These are phyloP conservation scores for Atrina japonica DNA, from an alignment of 2,888 invertebrate genomes.

Conservation along the genomic window DNA sequence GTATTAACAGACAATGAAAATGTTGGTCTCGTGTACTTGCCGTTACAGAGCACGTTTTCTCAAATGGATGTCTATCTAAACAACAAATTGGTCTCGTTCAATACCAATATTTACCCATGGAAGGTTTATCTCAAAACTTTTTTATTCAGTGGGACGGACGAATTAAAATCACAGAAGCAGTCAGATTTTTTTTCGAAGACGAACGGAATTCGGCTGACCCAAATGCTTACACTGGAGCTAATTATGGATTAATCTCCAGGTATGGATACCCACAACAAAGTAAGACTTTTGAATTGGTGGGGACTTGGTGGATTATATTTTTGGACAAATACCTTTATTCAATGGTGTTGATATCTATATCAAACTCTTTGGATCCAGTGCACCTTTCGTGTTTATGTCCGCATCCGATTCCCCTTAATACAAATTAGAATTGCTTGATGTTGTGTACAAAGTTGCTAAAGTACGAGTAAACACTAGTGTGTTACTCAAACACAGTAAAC, in stretches of 20 bases:
- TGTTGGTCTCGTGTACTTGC: conserved; percentile 2
- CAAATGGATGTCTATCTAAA: too few species aligned
- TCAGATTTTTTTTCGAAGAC: conserved; percentile 14
- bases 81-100: too few species aligned
- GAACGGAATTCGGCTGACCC: too few species aligned
- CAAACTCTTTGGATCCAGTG: too few species aligned
- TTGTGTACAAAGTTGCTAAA: too few species aligned
- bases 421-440: conserved; percentile 13
- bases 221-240: conserved; percentile 21
- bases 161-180: conserved; percentile 19
- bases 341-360: conserved; percentile 29
- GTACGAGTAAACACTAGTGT: conserved; percentile 6
- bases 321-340: conserved; percentile 12
- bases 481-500: conserved; percentile 9
- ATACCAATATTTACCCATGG: conserved; percentile 12
- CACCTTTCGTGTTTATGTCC: too few species aligned
- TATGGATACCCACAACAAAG: conserved; percentile 32
- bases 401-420: neutral
- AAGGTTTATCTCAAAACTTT: conserved; percentile 16
- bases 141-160: conserved; percentile 16
- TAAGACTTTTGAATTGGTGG: conserved; percentile 27
- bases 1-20: too few species aligned
- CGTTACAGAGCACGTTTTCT: too few species aligned
- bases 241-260: conserved; percentile 20
- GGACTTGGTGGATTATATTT: conserved; percentile 10